Percentiles rank a stretch among this genome's conserved stretches.
Evolutionary conservation across 2,888 invertebrate species (phyloP).

Genomic region (Tachystola acroxantha): DNA sequence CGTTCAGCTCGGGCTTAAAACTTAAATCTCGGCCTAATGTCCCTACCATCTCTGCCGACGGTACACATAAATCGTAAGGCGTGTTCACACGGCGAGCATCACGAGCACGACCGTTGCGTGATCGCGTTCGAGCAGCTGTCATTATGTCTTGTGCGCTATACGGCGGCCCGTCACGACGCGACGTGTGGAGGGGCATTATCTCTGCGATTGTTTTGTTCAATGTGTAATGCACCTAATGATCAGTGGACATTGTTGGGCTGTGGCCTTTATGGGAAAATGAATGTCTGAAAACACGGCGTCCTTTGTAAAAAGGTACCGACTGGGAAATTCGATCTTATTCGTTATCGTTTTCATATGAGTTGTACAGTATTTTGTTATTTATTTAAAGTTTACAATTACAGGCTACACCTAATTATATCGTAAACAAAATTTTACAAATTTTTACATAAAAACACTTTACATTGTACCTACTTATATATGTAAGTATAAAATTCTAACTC

Average conservation of each 20-base stretch:
- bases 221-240: neutral
- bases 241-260: constrained; percentile 1
- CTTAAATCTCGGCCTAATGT: too few species aligned
- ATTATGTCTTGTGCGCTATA: constrained; percentile 30
- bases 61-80: constrained; percentile 32
- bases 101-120: constrained; percentile 45
- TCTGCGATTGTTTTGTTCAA: constrained; percentile 2
- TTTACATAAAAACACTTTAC: too few species aligned
- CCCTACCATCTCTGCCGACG: constrained; percentile 20
- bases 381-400: too few species aligned
- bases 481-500: too few species aligned
- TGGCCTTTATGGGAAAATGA: neutral
- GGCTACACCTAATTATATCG: too few species aligned
- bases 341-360: too few species aligned
- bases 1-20: too few species aligned
- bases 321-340: too few species aligned
- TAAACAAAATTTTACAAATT: too few species aligned
- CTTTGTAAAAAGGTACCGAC: too few species aligned
- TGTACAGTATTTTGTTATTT: too few species aligned
- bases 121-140: constrained; percentile 40
- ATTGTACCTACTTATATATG: too few species aligned
- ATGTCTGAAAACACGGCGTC: neutral
- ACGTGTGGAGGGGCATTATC: constrained; percentile 6
- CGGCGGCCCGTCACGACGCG: constrained; percentile 15
- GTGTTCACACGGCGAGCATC: constrained; percentile 41